Base-by-base conservation (phyloP, 1,140 invertebrate genomes). In the Eriosoma lanigerum region DNA sequence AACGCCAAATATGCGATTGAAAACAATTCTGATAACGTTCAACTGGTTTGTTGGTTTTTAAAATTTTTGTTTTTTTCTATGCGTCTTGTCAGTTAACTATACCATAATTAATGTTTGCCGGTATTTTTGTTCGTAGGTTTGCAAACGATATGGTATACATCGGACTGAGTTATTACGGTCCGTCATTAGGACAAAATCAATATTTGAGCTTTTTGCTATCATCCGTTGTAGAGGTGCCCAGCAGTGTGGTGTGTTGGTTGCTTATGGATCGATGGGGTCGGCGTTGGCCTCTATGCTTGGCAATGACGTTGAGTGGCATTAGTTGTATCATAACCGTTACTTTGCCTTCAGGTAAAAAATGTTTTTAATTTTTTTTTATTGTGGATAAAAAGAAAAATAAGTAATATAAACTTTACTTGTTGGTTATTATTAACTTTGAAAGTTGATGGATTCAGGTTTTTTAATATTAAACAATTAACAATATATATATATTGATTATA, bases 201-300 rank as follows among this genome's bases (percentile, higher is more conserved):
- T 94, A 95, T 85, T 87, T 96, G 81, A 95, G 93, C 84, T 96
- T 96, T 84, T 90, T 95, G 70, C 87, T 95, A 26, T 93, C 93
- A 21, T 93, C 92, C 0, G 88, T 91, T 0, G 93, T 94, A 17
- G 94, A 96, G 85, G 90, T 96, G 73, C 94, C 94, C 0, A 94
- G 93, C 83, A 95, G 95, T 84, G 85, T 95, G 46, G 89, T 91
- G 2, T 93, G 93, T 84, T 95, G 93, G 93, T 84, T 93, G 50
- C 88, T 95, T 17, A 94, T 95, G 91, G 93, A 94, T 84, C 88
- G 89, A 78, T 93, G 92, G 89, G 93, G 93, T 13, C 86, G 93
- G 78, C 87, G 93, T 81, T 95, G 93, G 93, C 93, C 93, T 3
- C 87, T 95, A 9, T 93, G 92, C 82, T 85, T 94, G 29, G 91